Conservation (phyloP, 53 echinoderm and acorn worm genomes). For the Hippasteria phrygiana region DNA sequence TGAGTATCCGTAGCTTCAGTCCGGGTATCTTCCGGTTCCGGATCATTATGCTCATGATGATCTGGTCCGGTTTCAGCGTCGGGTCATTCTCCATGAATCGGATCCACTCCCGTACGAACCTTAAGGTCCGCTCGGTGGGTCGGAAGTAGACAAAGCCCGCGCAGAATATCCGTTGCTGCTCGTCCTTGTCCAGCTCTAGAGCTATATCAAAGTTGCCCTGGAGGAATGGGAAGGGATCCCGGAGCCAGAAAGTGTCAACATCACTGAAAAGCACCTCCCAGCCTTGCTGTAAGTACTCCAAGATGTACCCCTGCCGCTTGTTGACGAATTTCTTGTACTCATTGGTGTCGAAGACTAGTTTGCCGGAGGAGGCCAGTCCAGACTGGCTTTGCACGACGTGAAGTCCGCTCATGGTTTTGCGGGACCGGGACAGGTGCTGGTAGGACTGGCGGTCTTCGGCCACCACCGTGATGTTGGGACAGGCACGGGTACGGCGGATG, state of each 20-base stretch:
- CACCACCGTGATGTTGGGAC: slow-evolving; percentile 64
- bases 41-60: slow-evolving; percentile 68
- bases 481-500: slow-evolving; percentile 45
- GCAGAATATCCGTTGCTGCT: slow-evolving; percentile 62
- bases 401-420: no score
- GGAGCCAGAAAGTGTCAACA: slow-evolving; percentile 82
- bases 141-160: slow-evolving; percentile 83
- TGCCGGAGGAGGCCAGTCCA: slow-evolving; percentile 35
- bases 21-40: background rate
- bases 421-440: slow-evolving; percentile 52
- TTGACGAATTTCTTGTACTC: slow-evolving; percentile 79
- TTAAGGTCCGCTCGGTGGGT: slow-evolving; percentile 52
- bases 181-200: slow-evolving; percentile 68
- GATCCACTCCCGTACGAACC: slow-evolving; percentile 75
- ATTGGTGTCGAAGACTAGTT: slow-evolving; percentile 57
- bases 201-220: slow-evolving; percentile 77
- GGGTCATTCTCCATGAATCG: slow-evolving; percentile 32
- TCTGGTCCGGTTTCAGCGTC: slow-evolving; percentile 73
- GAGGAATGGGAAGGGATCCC: slow-evolving; percentile 79
- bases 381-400: no score
- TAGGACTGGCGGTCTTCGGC: slow-evolving; percentile 68
- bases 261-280: slow-evolving; percentile 79
- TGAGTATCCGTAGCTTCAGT: slow-evolving; percentile 63
- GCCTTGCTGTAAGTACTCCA: slow-evolving; percentile 57
- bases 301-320: slow-evolving; percentile 81